Evolutionary conservation across 2,888 invertebrate genomes (phyloP).

Genomic region (Cristatella mucedo): DNA sequence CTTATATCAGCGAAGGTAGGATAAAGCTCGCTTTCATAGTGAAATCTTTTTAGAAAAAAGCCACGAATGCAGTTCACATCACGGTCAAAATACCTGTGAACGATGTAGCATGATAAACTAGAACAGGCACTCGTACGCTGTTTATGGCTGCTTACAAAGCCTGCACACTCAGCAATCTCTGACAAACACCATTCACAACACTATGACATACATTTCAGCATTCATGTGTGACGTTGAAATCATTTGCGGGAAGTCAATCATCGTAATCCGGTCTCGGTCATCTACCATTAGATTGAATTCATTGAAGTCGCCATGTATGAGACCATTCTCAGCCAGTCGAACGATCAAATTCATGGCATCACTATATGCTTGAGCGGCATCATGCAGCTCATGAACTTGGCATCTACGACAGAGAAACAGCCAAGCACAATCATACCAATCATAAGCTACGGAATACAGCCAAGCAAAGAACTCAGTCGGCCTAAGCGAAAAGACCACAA

Average conservation of each 20-base stretch:
- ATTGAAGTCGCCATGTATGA: constrained; percentile 97
- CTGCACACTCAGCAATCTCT: no score
- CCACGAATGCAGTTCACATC: constrained; percentile 81
- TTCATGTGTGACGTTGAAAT: constrained; percentile 80
- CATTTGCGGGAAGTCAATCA: constrained; percentile 99
- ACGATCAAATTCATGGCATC: constrained; percentile 84
- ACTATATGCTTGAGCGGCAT: constrained; percentile 67
- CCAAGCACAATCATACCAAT: constrained; percentile 1
- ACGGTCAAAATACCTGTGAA: constrained; percentile 66
- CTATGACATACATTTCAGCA: constrained; percentile 54
- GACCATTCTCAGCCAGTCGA: constrained; percentile 74
- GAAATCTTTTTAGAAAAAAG: constrained; percentile 75
- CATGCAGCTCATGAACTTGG: constrained; percentile 48
- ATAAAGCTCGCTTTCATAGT: constrained; percentile 59
- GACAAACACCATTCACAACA: background rate
- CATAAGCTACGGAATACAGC: no score
- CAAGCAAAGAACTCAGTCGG: no score
- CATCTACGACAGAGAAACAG: constrained; percentile 15
- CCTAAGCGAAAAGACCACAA: no score
- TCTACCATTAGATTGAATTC: constrained; percentile 87
- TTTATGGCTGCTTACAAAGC: no score
- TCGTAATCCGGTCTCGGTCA: constrained; percentile 51
- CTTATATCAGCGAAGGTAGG: constrained; percentile 39
- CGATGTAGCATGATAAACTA: background rate
- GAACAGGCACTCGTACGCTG: constrained; percentile 1